Evolutionary conservation across 2,113 vertebrate genomes (phyloP).

Genomic region (Leucopsar rothschildi): DNA sequence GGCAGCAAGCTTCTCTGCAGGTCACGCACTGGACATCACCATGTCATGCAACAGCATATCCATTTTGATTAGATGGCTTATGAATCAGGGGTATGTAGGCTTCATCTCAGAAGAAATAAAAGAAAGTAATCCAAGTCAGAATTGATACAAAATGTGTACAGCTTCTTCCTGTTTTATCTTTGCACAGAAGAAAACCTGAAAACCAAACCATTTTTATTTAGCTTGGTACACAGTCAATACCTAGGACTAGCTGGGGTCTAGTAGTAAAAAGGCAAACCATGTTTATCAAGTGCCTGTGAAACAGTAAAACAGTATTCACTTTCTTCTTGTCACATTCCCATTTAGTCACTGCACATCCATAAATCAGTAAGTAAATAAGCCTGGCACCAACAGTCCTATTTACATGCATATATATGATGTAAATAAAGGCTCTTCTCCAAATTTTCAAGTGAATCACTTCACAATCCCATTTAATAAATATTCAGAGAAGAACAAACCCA

Average conservation of each 20-base stretch:
- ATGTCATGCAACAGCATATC: neutral
- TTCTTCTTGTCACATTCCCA: neutral
- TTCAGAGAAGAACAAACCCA: neutral
- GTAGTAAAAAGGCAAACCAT: neutral
- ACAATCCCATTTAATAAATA: neutral
- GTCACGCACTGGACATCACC: rapidly evolving
- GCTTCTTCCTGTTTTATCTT: neutral
- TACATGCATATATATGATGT: neutral
- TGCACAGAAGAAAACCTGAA: neutral
- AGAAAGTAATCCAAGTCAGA: neutral
- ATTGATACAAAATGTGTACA: neutral
- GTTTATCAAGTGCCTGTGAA: neutral
- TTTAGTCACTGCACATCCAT: neutral
- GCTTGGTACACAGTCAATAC: neutral
- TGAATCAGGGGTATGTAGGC: neutral
- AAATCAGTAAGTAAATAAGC: neutral
- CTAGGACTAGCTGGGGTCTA: neutral
- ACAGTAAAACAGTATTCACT: neutral
- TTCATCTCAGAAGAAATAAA: neutral
- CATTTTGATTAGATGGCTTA: neutral
- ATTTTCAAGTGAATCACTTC: neutral
- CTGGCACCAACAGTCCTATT: neutral
- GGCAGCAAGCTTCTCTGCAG: neutral
- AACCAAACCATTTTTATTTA: neutral
- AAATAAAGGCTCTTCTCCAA: constrained; percentile 10